Conservation (phyloP, 2,113 vertebrate genomes). For the Labrus mixtus region DNA sequence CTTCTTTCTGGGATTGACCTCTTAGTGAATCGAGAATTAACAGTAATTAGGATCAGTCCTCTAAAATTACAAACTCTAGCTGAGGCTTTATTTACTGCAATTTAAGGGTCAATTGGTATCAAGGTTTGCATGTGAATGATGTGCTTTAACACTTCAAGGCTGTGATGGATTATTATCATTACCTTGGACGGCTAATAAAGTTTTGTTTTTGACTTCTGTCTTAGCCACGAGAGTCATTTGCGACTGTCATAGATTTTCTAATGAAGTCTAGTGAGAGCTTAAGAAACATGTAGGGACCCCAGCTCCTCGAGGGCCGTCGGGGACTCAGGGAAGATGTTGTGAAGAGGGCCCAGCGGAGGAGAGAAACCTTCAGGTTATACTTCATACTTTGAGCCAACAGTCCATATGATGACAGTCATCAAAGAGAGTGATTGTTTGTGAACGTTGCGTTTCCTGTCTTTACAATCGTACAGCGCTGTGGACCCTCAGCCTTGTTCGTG, state of each 20-base stretch:
- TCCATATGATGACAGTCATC: too few species aligned
- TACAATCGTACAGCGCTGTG: not conserved
- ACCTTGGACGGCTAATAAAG: too few species aligned
- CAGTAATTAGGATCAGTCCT: not conserved
- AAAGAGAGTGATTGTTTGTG: not conserved
- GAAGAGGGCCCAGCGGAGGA: not conserved
- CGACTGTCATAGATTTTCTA: too few species aligned
- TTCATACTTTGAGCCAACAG: too few species aligned
- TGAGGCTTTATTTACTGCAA: not conserved
- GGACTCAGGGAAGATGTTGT: not conserved
- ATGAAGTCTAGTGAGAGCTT: too few species aligned
- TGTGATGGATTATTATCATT: not conserved
- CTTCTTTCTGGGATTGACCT: too few species aligned
- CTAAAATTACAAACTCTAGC: not conserved
- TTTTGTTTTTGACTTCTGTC: not conserved
- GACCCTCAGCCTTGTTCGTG: conserved; percentile 42
- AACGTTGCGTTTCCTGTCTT: conserved; percentile 43
- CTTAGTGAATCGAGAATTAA: not conserved
- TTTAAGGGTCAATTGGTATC: not conserved
- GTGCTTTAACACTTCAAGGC: not conserved
- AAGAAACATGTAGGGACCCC: too few species aligned
- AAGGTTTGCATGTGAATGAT: not conserved
- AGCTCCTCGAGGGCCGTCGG: too few species aligned
- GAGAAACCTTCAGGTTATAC: not conserved
- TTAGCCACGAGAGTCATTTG: not conserved